These are phyloP conservation scores for Calidris pugnax DNA, from an alignment of 2,113 vertebrate species.

Conservation along the genomic window DNA sequence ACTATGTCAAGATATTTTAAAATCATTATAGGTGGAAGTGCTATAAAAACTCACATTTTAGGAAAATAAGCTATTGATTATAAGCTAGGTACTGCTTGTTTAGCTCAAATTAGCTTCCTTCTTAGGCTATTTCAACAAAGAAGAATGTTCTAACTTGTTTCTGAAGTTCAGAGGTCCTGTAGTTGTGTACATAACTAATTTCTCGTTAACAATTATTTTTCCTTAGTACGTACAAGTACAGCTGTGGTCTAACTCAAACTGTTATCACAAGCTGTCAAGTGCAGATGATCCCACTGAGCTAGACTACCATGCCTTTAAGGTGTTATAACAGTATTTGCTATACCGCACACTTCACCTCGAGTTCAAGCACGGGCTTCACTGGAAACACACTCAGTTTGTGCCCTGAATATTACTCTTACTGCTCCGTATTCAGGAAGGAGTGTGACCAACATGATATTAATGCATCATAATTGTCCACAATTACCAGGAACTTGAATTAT, in stretches of 20 bases:
- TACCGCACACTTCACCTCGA: background rate
- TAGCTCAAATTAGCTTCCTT: background rate
- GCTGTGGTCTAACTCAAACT: background rate
- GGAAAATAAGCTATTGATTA: background rate
- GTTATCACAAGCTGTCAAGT: background rate
- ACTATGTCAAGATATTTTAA: background rate
- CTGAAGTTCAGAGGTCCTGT: background rate
- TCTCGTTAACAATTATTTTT: background rate
- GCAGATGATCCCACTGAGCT: background rate
- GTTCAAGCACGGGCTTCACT: background rate
- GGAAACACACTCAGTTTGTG: background rate
- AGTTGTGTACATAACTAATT: background rate
- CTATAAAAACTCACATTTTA: background rate
- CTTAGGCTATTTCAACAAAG: background rate
- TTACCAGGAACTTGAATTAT: background rate
- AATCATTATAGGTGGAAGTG: background rate
- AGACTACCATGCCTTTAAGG: background rate
- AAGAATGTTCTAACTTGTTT: background rate
- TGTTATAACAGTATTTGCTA: background rate
- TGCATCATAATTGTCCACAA: background rate
- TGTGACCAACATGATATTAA: background rate
- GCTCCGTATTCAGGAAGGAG: background rate
- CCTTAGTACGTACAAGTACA: background rate
- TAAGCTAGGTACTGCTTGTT: background rate
- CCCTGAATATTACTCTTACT: background rate